These are phyloP conservation scores for Baccha elongata DNA, from an alignment of 2,888 invertebrate genomes.

Conservation along the genomic window DNA sequence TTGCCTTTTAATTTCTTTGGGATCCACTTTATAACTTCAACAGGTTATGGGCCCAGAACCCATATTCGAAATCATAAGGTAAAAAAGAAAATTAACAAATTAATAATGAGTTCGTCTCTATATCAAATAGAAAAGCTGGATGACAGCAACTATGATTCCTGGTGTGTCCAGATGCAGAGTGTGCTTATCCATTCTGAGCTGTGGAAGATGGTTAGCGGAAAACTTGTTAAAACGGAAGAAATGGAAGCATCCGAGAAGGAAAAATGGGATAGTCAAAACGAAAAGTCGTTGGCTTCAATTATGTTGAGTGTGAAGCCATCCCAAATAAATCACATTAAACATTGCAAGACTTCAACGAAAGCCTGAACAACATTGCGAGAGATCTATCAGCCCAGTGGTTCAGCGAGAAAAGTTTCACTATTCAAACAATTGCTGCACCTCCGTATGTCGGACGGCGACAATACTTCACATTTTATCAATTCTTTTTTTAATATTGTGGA, in stretches of 20 bases:
- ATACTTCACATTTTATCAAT: neutral
- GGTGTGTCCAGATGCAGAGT: neutral
- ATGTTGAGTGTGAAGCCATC: conserved; percentile 67
- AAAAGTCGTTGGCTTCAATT: conserved; percentile 69
- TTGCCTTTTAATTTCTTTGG: too few species aligned
- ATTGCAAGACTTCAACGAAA: conserved; percentile 55
- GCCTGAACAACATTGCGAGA: conserved; percentile 59
- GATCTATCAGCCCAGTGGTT: conserved; percentile 54
- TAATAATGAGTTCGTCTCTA: neutral
- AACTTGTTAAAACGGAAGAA: neutral
- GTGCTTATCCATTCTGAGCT: conserved; percentile 2
- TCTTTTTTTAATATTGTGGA: neutral
- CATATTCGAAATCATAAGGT: neutral
- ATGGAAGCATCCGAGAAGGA: neutral
- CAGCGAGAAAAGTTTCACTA: conserved; percentile 39
- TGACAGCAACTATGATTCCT: neutral
- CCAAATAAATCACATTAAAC: conserved; percentile 63
- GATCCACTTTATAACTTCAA: neutral
- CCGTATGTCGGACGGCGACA: conserved; percentile 3
- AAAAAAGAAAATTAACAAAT: neutral
- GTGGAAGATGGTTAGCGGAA: neutral
- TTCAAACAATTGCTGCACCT: neutral
- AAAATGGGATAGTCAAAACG: conserved; percentile 25
- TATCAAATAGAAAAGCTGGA: conserved; percentile 2
- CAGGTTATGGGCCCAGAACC: conserved; percentile 2